Base-by-base conservation (phyloP, 2,888 invertebrate genomes). In the Napeogenes sylphis region DNA sequence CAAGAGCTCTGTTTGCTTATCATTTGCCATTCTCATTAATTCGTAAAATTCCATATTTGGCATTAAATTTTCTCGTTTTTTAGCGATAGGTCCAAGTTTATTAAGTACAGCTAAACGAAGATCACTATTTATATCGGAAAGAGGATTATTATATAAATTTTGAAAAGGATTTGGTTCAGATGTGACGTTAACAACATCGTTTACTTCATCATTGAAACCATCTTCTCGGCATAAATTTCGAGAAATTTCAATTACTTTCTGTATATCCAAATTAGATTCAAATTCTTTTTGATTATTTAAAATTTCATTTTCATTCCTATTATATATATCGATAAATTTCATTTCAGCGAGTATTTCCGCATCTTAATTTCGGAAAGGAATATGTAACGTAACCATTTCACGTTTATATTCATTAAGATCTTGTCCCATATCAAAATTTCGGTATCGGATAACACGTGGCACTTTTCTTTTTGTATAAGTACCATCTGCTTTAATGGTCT, bases 401-500 rank as follows among this genome's bases (percentile, higher is more conserved):
- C 80, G 59, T 61, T 56, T 71, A 69, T 81, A 82, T 13, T 83
- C 78, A 21, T 73, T 70, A 35, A 63, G 70, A 46, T 79, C 68
- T 10, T 55, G 59, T 53, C 66, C 71, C 67, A 78, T 78, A 71
- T 81, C 77, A 63, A 78, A 83, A 70, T 77, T 73, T n/a, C 62
- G 59, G 58, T 65, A 68, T 10, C 67, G 61, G 45, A 70, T 66
- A 0, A 68, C 14, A 10, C 45, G 57, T 32, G 54, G 61, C 21
- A 47, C 42, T 62, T 13, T 51, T 58, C 14, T 54, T n/a, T n/a
- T n/a, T n/a, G n/a, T n/a, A n/a, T n/a, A n/a, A n/a, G n/a, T n/a
- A n/a, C n/a, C n/a, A n/a, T n/a, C 21, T 21, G 21, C 21, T 21
- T 68, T 71, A 62, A 53, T 55, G 4, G 32, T 59, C 63, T 80